These are phyloP conservation scores for Lepidurus arcticus DNA, from an alignment of 1,140 invertebrate genomes.

Conservation along the genomic window DNA sequence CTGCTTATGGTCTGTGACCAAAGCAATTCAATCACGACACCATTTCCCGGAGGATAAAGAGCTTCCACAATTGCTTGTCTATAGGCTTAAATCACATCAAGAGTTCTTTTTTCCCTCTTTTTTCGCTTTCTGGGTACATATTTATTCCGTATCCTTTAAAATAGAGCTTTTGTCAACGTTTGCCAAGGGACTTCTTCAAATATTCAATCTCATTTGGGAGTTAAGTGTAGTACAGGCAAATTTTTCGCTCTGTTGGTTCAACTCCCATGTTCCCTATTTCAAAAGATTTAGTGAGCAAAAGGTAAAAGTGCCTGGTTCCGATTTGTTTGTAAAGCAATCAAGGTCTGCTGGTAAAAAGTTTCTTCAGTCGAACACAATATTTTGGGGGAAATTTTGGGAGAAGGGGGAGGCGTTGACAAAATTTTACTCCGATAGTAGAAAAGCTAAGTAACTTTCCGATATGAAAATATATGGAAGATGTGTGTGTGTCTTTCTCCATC, in stretches of 20 bases:
- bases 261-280: background rate
- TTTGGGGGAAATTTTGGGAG: background rate
- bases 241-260: background rate
- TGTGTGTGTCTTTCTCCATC: constrained; percentile 8
- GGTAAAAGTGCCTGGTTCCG: background rate
- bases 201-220: background rate
- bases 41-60: background rate
- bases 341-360: background rate
- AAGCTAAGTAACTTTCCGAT: constrained; percentile 3
- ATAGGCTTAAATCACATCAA: background rate
- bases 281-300: background rate
- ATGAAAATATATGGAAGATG: constrained; percentile 1
- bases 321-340: constrained; percentile 16
- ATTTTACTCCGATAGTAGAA: background rate
- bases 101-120: background rate
- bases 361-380: background rate
- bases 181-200: background rate
- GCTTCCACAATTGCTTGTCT: background rate
- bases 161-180: background rate
- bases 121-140: background rate
- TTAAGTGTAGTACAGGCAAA: background rate
- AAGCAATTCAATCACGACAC: constrained; percentile 9
- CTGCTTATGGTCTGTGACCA: background rate
- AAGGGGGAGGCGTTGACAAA: background rate
- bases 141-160: background rate